Base-by-base conservation (phyloP, 2,888 invertebrate genomes). In the Calliphora vomitoria region DNA sequence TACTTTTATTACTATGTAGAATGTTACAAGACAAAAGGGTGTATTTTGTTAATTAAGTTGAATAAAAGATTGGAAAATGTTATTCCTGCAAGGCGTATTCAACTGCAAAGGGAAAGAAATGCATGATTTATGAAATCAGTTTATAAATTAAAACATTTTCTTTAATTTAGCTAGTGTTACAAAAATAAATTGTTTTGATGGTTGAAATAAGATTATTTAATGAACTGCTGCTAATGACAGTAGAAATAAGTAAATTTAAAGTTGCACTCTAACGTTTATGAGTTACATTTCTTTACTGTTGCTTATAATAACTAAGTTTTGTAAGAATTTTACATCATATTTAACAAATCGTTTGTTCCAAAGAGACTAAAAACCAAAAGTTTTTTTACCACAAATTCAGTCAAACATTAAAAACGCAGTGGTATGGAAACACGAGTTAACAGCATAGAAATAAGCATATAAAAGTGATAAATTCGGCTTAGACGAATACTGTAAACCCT, bases 1-100 rank as follows among this genome's bases (percentile, higher is more conserved):
- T 80, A 68, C 10, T 74, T 72, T 79, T 68, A 82, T 68, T 75
- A 47, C 75, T 13, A 6, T 6, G 6, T 6, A 60, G 75, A 47
- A 47, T 35, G 38, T 62, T 62, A 83, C 76, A 83, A 83, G 76
- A 71, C 53, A 71, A 69, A 75, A 38, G 53, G 4, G 71, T 76
- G 76, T 83, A 68, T 62, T 76, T 83, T 58, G 47, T 62, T 78
- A 82, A 83, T 82, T 82, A 83, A 76, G 53, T 83, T 83, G 35
- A 47, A 35, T 31, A 69, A 71, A 71, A 31, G 60, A 71, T 50
- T 50, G 38, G 13, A 50, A 62, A 50, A 20, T 13, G 35, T 35
- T 35, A 4, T 35, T 4, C 6, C 35, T 35, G 35, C 3, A 4
- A n/a, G 78, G 66, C 55, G 55, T 55, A 2, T 44, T n/a, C 55